A percentile compares a stretch with the other conserved stretches of the same genome.
Evolutionary conservation across 2,113 vertebrate genomes (phyloP).

Genomic region (Pristiophorus japonicus): DNA sequence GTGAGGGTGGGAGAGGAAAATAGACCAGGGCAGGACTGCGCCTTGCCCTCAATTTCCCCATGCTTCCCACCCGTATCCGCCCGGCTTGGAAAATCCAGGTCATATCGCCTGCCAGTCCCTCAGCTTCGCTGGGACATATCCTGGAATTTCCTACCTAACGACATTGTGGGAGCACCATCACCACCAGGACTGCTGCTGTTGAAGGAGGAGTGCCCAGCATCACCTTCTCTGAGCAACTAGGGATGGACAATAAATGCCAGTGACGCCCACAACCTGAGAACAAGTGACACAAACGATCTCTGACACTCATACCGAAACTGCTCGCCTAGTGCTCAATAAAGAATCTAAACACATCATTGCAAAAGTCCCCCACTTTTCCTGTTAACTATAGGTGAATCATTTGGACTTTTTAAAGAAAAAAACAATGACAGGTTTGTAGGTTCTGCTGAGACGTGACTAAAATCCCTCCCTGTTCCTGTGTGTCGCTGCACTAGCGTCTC

Average conservation of each 20-base stretch:
- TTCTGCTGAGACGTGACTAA: background rate
- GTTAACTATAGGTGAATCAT: constrained; percentile 33
- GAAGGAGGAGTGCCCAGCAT: background rate
- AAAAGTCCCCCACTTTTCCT: constrained; percentile 11
- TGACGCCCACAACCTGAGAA: background rate
- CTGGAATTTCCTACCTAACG: background rate
- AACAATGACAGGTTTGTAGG: background rate
- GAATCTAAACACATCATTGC: background rate
- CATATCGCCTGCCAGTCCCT: background rate
- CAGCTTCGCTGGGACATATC: background rate
- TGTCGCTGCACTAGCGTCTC: background rate
- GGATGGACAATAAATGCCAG: background rate
- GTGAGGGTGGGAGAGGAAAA: background rate
- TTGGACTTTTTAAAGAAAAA: constrained; percentile 36
- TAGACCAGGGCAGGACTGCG: background rate
- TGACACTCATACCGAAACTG: constrained; percentile 7
- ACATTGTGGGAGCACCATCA: background rate
- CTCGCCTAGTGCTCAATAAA: background rate
- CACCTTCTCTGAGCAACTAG: background rate
- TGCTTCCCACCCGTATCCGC: background rate
- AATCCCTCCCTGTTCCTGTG: background rate
- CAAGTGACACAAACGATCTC: background rate
- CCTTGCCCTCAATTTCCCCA: background rate
- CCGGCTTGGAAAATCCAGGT: background rate
- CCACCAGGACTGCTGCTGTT: background rate